phyloP scores from a whole-genome alignment of 53 echinoderm and acorn worm genomes.

The Echinometra lucunter region DNA sequence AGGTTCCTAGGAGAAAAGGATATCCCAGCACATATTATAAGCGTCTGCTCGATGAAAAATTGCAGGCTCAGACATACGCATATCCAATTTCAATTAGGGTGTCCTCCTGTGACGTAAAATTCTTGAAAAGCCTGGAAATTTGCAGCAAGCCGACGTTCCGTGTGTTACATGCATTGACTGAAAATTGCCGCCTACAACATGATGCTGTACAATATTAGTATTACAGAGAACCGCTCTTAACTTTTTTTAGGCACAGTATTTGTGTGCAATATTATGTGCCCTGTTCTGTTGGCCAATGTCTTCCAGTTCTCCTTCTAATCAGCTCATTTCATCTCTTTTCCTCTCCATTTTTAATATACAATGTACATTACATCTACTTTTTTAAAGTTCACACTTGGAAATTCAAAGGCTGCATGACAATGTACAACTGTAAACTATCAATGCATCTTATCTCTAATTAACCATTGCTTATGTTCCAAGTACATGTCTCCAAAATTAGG shows the following conservation, averaged over 20 bases:
- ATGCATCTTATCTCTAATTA: no score
- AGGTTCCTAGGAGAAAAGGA: constrained; percentile 23
- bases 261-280: background rate
- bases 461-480: no score
- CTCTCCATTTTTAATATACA: no score
- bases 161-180: constrained; percentile 16
- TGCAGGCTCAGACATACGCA: constrained; percentile 45
- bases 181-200: constrained; percentile 20
- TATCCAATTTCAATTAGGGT: constrained; percentile 52
- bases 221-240: background rate
- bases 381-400: background rate
- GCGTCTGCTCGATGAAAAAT: constrained; percentile 45
- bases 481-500: background rate
- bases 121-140: constrained; percentile 51
- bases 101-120: constrained; percentile 42
- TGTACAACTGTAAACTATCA: no score
- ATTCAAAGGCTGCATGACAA: background rate
- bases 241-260: background rate
- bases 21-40: constrained; percentile 33
- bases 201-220: background rate
- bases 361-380: background rate
- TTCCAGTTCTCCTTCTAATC: background rate
- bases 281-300: background rate
- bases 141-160: background rate
- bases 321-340: background rate